phyloP scores from a whole-genome alignment of 1,140 invertebrate genomes.

The Metaphire vulgaris region DNA sequence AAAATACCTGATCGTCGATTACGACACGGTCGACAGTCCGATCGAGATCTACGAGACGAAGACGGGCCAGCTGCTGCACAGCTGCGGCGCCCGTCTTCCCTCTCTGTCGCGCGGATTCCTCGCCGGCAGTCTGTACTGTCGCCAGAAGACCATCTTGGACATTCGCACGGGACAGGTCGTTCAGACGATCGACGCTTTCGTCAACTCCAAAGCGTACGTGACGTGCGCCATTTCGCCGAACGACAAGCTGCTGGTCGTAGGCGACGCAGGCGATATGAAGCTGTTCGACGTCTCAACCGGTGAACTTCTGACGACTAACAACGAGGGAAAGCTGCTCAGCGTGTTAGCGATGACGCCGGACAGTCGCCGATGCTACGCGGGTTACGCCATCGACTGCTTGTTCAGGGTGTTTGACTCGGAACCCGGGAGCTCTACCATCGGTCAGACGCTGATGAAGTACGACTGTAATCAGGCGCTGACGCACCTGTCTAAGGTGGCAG shows the following conservation, averaged over 20 bases:
- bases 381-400: constrained; percentile 26
- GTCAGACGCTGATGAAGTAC: constrained; percentile 7
- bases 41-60: constrained; percentile 25
- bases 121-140: constrained; percentile 22
- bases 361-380: constrained; percentile 19
- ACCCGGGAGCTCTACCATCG: constrained; percentile 9
- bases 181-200: constrained; percentile 19
- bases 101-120: constrained; percentile 18
- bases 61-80: constrained; percentile 22
- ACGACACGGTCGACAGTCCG: constrained; percentile 19
- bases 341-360: constrained; percentile 19
- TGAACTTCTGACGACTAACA: neutral
- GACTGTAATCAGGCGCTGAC: neutral
- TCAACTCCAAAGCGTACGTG: constrained; percentile 21
- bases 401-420: constrained; percentile 26
- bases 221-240: constrained; percentile 28
- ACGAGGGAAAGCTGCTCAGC: constrained; percentile 8
- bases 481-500: neutral
- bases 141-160: constrained; percentile 31
- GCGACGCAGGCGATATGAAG: constrained; percentile 4
- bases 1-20: constrained; percentile 29
- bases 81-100: constrained; percentile 12
- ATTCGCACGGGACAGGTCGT: constrained; percentile 17
- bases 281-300: constrained; percentile 23
- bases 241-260: constrained; percentile 22